Base-by-base conservation (phyloP, 2,797 vertebrate genomes). In the Lates japonicus region DNA sequence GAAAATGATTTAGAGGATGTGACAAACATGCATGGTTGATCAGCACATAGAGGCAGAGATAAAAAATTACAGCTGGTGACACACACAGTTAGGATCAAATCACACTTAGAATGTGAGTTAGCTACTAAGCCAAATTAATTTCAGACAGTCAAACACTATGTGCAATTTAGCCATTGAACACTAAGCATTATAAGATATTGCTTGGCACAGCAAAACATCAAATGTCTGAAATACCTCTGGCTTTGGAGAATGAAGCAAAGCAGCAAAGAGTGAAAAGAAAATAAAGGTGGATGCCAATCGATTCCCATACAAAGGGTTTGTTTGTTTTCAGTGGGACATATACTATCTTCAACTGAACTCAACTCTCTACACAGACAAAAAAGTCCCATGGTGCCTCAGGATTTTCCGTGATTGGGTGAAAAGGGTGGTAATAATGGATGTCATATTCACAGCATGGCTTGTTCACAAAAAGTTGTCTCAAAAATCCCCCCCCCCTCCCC, bases 21-120 rank as follows among this genome's bases (percentile, higher is more conserved):
- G 52, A 78, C 55, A 48, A 46, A 76, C 86, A 84, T 88, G 88
- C 85, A 80, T 20, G 25, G 63, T 7, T 41, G 58, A 83, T 65
- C 61, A 61, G 70, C 82, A 83, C 64, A 82, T 1, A 71, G 35
- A 75, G 29, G 63, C 70, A 83, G 68, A 76, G 44, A 70, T 52
- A 42, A 54, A 52, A 19, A 22, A 74, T 55, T 60, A 42, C 62
- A 79, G 64, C 63, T 44, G 70, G 41, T 64, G 58, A 82, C 37
- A 63, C 37, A 57, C 7, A 61, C 70, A 70, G 70, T 67, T 46
- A 29, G 41, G 52, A 25, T 60, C 51, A 63, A 65, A 61, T 66
- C 35, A 72, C 74, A 79, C 58, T 20, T 0, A 4, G 6, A 75
- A 66, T 60, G 69, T 11, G 41, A 70, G 39, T 68, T 31, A 37